These are phyloP conservation scores for Syngnathus rostellatus DNA, from an alignment of 2,797 vertebrate species.

Conservation along the genomic window DNA sequence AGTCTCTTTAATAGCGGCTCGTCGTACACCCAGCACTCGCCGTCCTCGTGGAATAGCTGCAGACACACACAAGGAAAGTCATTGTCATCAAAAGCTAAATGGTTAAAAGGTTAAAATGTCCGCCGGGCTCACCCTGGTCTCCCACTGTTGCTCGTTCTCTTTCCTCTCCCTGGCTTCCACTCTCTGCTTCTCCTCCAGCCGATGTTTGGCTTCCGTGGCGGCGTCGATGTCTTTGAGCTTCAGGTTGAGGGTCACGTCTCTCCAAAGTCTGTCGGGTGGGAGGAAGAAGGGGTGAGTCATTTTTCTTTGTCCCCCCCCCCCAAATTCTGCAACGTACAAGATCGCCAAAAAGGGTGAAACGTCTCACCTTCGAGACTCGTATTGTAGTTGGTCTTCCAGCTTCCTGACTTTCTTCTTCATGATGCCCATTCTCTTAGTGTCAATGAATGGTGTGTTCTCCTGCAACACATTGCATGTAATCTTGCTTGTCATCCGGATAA, in stretches of 20 bases:
- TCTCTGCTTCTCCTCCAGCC: constrained; percentile 91
- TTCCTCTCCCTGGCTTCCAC: constrained; percentile 94
- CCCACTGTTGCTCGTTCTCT: constrained; percentile 91
- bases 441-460: constrained; percentile 93
- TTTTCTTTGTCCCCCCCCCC: not conserved
- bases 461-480: constrained; percentile 36
- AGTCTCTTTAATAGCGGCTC: constrained; percentile 91
- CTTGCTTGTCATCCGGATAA: not conserved
- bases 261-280: constrained; percentile 78
- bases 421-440: constrained; percentile 91
- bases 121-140: constrained; percentile 81
- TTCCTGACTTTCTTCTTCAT: constrained; percentile 98
- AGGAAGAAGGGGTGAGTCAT: not conserved
- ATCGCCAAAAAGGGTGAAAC: not conserved
- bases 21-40: constrained; percentile 97
- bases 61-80: constrained; percentile 16
- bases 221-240: constrained; percentile 92
- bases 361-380: constrained; percentile 89
- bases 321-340: not conserved
- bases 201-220: constrained; percentile 92
- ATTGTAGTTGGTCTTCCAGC: constrained; percentile 90
- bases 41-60: constrained; percentile 95
- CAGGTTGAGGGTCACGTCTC: constrained; percentile 91
- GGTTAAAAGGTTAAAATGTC: not conserved
- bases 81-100: not conserved